Conservation (phyloP, 2,888 invertebrate species). For the Empis livida region DNA sequence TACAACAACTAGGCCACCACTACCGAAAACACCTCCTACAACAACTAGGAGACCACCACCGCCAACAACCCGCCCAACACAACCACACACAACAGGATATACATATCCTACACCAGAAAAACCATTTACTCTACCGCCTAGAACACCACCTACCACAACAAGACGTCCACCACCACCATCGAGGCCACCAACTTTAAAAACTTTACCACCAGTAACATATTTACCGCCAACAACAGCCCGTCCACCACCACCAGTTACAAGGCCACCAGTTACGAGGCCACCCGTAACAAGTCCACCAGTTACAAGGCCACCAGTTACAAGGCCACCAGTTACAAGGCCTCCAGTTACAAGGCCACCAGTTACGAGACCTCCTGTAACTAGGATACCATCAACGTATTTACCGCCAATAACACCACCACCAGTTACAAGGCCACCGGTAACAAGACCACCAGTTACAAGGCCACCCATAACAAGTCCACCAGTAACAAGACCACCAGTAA, state of each 20-base stretch:
- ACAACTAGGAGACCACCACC: constrained; percentile 3
- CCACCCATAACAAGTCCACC: no score
- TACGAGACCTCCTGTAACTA: no score
- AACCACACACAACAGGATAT: background rate
- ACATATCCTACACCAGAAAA: background rate
- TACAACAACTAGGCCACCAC: background rate
- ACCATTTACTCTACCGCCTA: background rate
- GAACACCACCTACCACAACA: background rate
- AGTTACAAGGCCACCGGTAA: no score
- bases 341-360: no score
- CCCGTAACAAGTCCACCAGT: background rate
- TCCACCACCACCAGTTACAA: background rate
- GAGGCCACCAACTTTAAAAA: background rate
- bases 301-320: background rate
- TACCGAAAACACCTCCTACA: constrained; percentile 4
- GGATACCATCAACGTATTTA: no score
- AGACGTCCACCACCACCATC: background rate
- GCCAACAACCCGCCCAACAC: background rate
- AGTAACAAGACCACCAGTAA: no score
- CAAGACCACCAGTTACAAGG: no score
- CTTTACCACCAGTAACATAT: background rate
- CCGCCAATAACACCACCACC: no score
- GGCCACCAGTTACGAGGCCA: background rate
- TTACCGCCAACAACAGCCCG: background rate
- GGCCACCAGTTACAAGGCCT: background rate